These are phyloP conservation scores for Diplodus puntazzo DNA, from an alignment of 2,797 vertebrate genomes.

Conservation along the genomic window DNA sequence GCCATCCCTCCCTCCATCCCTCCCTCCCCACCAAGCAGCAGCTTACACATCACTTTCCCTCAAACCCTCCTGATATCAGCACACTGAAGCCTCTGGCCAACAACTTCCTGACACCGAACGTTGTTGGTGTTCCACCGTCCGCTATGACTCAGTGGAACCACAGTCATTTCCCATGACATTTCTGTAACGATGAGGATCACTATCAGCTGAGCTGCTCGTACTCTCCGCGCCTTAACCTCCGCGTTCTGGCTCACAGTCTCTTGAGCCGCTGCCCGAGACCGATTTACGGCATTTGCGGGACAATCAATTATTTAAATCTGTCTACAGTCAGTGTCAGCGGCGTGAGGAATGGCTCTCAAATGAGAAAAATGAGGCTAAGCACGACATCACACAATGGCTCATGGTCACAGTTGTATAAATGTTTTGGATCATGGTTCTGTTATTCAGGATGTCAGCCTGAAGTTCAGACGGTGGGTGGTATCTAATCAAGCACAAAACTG, in stretches of 20 bases:
- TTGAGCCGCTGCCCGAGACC: conserved; percentile 36
- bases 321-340: conserved; percentile 29
- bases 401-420: conserved; percentile 59
- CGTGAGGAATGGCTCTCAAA: conserved; percentile 44
- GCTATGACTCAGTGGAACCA: conserved; percentile 57
- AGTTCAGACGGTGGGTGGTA: conserved; percentile 45
- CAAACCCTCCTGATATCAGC: conserved; percentile 52
- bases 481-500: conserved; percentile 34
- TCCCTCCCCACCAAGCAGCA: conserved; percentile 23
- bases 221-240: conserved; percentile 21
- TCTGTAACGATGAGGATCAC: conserved; percentile 31
- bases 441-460: conserved; percentile 61
- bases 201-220: conserved; percentile 36
- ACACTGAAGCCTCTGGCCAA: conserved; percentile 43
- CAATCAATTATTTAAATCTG: conserved; percentile 50
- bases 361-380: conserved; percentile 32
- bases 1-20: too few relatives aligned
- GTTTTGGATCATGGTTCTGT: conserved; percentile 70
- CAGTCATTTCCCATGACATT: conserved; percentile 49
- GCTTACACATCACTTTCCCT: conserved; percentile 60
- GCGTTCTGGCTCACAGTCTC: conserved; percentile 19
- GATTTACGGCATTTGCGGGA: conserved; percentile 49
- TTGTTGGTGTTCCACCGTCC: conserved; percentile 56
- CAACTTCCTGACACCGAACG: conserved; percentile 64
- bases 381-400: conserved; percentile 41